Evolutionary conservation across 1,140 invertebrate genomes (phyloP), one percentile per base, ranked within the genome.

Genomic region (Globodera ellingtonae): DNA sequence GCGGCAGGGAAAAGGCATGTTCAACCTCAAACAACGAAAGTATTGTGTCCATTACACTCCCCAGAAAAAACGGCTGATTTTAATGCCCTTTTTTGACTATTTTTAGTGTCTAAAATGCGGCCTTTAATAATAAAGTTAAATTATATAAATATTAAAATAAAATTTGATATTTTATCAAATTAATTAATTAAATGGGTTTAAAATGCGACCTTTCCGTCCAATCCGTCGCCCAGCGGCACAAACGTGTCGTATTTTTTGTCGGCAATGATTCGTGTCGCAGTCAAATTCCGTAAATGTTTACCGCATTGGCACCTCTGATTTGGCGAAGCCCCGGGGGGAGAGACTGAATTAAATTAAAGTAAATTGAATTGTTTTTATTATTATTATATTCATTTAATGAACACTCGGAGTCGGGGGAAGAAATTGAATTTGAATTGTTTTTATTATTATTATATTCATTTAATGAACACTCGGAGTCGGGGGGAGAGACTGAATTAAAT

Each of bases 251-350:
- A 70, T 18, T 9, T 35, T 47, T 70, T 70, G 35, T 35, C 67
- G 7, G 9, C 24, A 47, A 70, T 70, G 8, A 15, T 70, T 35
- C 67, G 67, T 18, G 46, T 47, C 10, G 35, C 6, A 9, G 67
- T 70, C 18, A 35, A 44, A 47, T 70, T 70, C 0, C 67, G 67
- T 18, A 70, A 70, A 18, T 70, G 67, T 18, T 18, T 70, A 18
- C 67, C 67, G 67, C 67, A 70, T 47, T 70, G 67, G 46, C 67
- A 70, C 18, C 18, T 62, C 13, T 62, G 56, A 62, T 62, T 62
- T 62, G 56, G 6, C 56, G 56, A 62, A 62, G 35, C 35, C 35
- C 35, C 35, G 56, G 35, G 35, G 6, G 6, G 56, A 62, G 56
- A 18, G 10, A 6, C 56, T 62, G 1, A 15, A 24, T 10, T 15